These are phyloP conservation scores for Thoracochromis brauschi DNA, from an alignment of 2,113 vertebrate species.

Conservation along the genomic window DNA sequence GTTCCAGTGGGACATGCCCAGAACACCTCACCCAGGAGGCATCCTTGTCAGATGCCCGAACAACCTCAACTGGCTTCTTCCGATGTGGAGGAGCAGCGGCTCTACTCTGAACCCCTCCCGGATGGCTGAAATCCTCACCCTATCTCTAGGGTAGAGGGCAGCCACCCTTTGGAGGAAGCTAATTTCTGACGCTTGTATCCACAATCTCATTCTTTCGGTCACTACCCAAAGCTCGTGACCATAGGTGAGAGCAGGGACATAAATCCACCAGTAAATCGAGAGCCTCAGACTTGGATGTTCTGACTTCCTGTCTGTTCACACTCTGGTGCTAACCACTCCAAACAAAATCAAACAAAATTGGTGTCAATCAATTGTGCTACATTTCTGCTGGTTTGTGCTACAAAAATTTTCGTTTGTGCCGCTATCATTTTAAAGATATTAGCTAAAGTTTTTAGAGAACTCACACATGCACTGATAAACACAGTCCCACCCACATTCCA, in stretches of 20 bases:
- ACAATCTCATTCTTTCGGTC: accelerated
- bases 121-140: background rate
- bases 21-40: background rate
- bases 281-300: background rate
- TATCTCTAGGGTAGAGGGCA: background rate
- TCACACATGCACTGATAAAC: background rate
- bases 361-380: background rate
- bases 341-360: background rate
- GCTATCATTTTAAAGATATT: background rate
- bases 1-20: background rate
- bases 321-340: background rate
- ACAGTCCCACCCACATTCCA: background rate
- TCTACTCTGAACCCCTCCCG: background rate
- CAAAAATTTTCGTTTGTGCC: accelerated
- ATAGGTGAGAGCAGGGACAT: background rate
- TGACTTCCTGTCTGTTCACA: background rate
- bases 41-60: background rate
- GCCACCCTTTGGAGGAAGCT: background rate
- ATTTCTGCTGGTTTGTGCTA: background rate
- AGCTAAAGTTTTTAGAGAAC: background rate
- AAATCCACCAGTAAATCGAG: background rate
- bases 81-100: background rate
- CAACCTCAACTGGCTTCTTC: background rate
- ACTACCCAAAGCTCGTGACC: background rate
- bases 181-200: background rate